Evolutionary conservation across 2,888 invertebrate genomes (phyloP).

Genomic region (Icerya purchasi): DNA sequence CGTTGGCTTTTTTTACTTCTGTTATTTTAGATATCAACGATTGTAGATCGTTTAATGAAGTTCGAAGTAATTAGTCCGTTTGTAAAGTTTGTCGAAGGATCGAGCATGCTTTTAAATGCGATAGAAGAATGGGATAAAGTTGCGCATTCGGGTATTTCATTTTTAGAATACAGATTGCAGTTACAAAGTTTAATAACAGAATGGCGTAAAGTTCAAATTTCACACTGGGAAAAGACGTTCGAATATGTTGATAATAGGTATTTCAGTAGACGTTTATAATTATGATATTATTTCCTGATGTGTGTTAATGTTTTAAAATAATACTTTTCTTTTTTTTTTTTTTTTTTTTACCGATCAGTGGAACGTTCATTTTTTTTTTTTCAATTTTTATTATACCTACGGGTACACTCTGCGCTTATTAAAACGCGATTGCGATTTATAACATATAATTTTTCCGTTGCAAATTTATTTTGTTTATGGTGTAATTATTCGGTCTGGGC

Average conservation of each 20-base stretch:
- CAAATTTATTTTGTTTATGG: too few species aligned
- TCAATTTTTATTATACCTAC: too few species aligned
- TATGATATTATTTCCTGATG: too few species aligned
- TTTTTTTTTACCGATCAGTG: too few species aligned
- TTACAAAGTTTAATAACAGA: slow-evolving; percentile 62
- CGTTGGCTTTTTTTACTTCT: too few species aligned
- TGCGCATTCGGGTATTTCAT: slow-evolving; percentile 65
- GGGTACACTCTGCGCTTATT: too few species aligned
- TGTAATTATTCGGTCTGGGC: too few species aligned
- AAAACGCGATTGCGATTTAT: too few species aligned
- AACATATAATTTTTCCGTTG: too few species aligned
- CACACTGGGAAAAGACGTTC: slow-evolving; percentile 67
- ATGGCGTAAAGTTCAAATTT: slow-evolving; percentile 78
- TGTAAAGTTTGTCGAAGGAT: slow-evolving; percentile 67
- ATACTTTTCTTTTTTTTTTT: too few species aligned
- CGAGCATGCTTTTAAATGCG: slow-evolving; percentile 39
- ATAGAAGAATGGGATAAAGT: slow-evolving; percentile 75
- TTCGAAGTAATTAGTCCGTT: slow-evolving; percentile 65
- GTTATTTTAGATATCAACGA: slow-evolving; percentile 36
- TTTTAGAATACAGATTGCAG: slow-evolving; percentile 46
- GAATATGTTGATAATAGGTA: slow-evolving; percentile 41
- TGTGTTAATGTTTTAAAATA: too few species aligned
- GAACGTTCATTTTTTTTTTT: too few species aligned
- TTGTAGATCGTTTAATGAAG: slow-evolving; percentile 38
- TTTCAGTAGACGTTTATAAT: slow-evolving; percentile 10